Base-by-base conservation (phyloP, 2,113 vertebrate genomes). In the Mustela nigripes region DNA sequence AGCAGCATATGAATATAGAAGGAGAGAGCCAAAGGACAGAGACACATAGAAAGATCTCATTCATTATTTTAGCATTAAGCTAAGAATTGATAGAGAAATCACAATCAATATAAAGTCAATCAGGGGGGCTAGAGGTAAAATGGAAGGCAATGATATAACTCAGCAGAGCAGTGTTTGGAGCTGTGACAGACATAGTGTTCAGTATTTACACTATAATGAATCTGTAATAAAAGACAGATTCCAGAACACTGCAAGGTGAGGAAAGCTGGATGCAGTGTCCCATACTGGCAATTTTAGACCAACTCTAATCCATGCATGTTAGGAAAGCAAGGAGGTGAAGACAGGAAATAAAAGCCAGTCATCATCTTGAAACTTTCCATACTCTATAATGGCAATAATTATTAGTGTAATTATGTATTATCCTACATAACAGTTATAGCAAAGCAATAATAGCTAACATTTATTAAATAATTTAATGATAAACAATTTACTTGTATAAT, bases 401-500 rank as follows among this genome's bases (percentile, higher is more conserved):
- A 84, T 65, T 80, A 89, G 3, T 39, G 56, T 96, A 89, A 90
- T 67, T 26, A 76, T 65, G 1, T 9, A 71, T 79, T 69, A 80
- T 56, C 11, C 58, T 84, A 60, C 56, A 63, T 73, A 84, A 81
- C 42, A 73, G 73, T 67, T 45, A n/a, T 58, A 81, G 82, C 31
- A 91, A 80, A 58, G 45, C 1, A 73, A 65, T 0, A 36, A 82
- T 24, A 92, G 50, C 11, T 81, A 71, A 76, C 6, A 91, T 42
- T 94, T 89, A 93, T 73, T 84, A 94, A 91, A 28, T 10, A 62
- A 78, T 53, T 67, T 94, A 50, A 92, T 36, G 36, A 3, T 60
- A 67, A 85, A 84, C 2, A 56, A 91, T 39, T 92, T 87, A 82
- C 92, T 80, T 85, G 67, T 4, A 82, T 50, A 90, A 90, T 85